Evolutionary conservation across 2,797 vertebrate species (phyloP), one percentile per base, ranked within the genome.

Genomic region (Muscicapa comitata): DNA sequence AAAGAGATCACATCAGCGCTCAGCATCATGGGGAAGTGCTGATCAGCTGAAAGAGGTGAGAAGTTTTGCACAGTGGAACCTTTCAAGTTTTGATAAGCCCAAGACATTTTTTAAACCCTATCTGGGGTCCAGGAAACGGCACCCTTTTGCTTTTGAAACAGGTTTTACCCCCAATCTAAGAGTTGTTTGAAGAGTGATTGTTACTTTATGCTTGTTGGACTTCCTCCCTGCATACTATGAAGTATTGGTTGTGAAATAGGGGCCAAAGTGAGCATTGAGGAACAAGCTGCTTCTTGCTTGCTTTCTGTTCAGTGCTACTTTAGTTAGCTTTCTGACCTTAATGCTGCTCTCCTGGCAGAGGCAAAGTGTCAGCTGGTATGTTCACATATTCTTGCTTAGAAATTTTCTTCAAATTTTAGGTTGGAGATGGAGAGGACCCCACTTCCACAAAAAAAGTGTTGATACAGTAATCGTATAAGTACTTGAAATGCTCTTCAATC

Each of bases 1-100:
- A 80, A 99, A 98, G 96, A 98, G 98, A 81, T 98, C 98, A 31
- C 99, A 99, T 98, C 99, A 99, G 95, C 99, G 99, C 50, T 99
- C 99, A 1, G 99, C 99, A 18, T 99, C 99, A 4, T 99, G 99
- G 99, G 98, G 99, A 84, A 99, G 99, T 76, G 98, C 99, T 47
- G 99, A 99, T 97, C 99, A 99, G 94, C 98, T 99, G 28, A 99
- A 99, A 98, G 99, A 99, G 98, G 99, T 99, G 99, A 94, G 96
- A 91, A 61, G 43, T 54, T 68, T 88, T 67, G 42, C 67, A 62
- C 37, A 45, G 65, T 43, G 74, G 24, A 79, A 59, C 28, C 17
- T 90, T 80, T 67, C 38, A 43, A 63, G 45, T 72, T 57, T 74
- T 87, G 54, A 59, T 85, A 59, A 40, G 51, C 31, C 37, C 28